Evolutionary conservation across 2,797 vertebrate genomes (phyloP), one percentile per base, ranked within the genome.

Genomic region (Spondyliosoma cantharus): DNA sequence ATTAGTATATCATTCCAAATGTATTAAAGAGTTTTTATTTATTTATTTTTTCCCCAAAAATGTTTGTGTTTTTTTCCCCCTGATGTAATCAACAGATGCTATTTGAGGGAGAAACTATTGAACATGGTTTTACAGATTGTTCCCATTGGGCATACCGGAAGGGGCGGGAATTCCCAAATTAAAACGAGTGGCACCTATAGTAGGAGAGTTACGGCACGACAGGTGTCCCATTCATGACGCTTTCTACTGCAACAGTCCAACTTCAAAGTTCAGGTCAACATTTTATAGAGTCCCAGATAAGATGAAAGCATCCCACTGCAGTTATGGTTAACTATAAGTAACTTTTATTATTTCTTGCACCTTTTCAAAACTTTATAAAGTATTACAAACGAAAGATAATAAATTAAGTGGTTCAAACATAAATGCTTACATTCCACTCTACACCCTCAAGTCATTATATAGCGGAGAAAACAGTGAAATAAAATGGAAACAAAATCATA

Each of bases 361-460:
- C 9, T 83, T 85, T 83, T 81, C 61, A 88, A 91, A 91, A 88
- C 71, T 61, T 90, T 74, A 82, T 89, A 82, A 87, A 80, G 87
- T 91, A 84, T 86, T 86, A 92, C 86, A 90, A 88, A 93, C 56
- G 88, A 85, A 91, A 89, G 59, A 90, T 78, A 94, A 95, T 94
- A 95, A 94, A 92, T 94, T 94, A 94, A 90, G 81, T 78, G 84
- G 84, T 88, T 89, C 53, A 88, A 86, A 86, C 90, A 85, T 86
- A 79, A 85, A 78, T 86, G 82, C 74, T 89, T 86, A 90, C 85
- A 87, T 86, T 93, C 81, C 83, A 88, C 85, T 86, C 72, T 71
- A 84, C 68, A 83, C 53, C 74, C 71, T 70, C 37, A 76, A 79
- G 64, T 82, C 56, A 24, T 71, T 25, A 86, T 74, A 69, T 62